Percentiles rank a stretch among this genome's conserved stretches.
Conservation (phyloP, 2,113 vertebrate genomes). For the Zosterops japonicus region DNA sequence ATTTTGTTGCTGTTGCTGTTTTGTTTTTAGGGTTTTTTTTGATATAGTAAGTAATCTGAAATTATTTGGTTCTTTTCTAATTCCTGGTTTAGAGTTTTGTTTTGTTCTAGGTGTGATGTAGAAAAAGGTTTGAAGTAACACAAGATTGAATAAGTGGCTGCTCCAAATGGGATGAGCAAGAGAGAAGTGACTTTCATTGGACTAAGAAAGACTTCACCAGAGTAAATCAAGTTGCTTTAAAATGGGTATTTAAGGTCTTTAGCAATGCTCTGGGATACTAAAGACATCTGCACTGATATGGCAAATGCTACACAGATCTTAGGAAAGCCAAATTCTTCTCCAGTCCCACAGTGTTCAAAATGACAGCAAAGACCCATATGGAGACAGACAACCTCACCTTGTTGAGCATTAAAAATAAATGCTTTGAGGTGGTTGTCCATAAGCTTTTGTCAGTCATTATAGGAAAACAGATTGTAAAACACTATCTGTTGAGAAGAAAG, state of each 20-base stretch:
- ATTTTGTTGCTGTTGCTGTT: background rate
- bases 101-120: background rate
- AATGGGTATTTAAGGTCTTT: background rate
- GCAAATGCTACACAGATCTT: background rate
- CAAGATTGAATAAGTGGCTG: background rate
- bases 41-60: background rate
- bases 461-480: background rate
- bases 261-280: background rate
- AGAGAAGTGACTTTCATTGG: background rate
- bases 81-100: background rate
- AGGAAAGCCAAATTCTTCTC: background rate
- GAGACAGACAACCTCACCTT: background rate
- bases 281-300: background rate
- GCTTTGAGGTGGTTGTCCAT: background rate
- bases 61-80: fast-evolving
- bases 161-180: background rate
- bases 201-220: background rate
- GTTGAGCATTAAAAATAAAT: background rate
- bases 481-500: background rate
- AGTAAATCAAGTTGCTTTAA: background rate
- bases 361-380: background rate
- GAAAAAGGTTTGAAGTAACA: background rate
- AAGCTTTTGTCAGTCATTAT: background rate
- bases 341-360: background rate
- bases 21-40: fast-evolving